Base-by-base conservation (phyloP, 53 echinoderm and acorn worm species). In the Luidia sarsii region DNA sequence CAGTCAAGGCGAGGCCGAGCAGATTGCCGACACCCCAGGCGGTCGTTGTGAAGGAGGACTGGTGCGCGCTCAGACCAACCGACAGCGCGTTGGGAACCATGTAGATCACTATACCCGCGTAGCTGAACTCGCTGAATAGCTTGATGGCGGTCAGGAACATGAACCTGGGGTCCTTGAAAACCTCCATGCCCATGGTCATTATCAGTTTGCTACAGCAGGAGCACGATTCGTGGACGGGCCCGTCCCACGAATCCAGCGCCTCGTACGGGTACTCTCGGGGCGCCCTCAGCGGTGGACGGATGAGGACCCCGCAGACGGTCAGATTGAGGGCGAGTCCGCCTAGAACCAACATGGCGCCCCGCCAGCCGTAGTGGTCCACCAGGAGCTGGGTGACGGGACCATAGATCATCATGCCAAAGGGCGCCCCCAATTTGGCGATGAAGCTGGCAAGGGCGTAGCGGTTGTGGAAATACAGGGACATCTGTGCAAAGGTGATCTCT, bases 51-150 rank as follows among this genome's bases (percentile, higher is more conserved):
- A 70, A 70, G 70, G 70, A 49, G 30, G 70, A 30, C 70, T 30
- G 30, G 30, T 50, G 50, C 35, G 29, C 51, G 50, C 50, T 33
- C 32, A 70, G 22, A 2, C 70, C 70, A 16, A 70, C 24, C 21
- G 50, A 49, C 70, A 70, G 51, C 51, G 70, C 70, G 33, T 70
- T 70, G n/a, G 70, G 70, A 1, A 70, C 70, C 70, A 70, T 70
- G 70, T 70, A 70, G 51, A 70, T 70, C 33, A 70, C 50, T 7
- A 50, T 70, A 7, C 70, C 70, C 3, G 50, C 19, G 33, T 32
- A 70, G 46, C 70, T 41, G 35, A 30, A 70, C 31, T 21, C 70
- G 32, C 50, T 70, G 70, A 70, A 70, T 1, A 70, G 18, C 70
- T 70, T 70, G 11, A 70, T 70, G 50, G 23, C 51, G 2, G 70